Evolutionary conservation across 2,113 vertebrate genomes (phyloP).

Genomic region (Aptenodytes patagonicus): DNA sequence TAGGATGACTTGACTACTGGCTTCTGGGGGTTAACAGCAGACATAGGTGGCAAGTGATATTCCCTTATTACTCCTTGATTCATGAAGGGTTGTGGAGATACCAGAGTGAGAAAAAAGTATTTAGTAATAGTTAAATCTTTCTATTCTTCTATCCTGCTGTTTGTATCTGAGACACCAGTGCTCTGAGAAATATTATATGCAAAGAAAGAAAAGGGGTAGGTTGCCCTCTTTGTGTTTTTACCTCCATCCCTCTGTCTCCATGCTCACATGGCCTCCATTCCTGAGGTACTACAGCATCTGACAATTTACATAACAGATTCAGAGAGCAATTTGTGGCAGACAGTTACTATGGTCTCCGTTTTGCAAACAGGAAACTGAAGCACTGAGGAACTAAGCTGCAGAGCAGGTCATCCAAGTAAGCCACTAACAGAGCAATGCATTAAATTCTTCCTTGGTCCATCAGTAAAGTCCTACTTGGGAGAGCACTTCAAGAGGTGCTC

Average conservation of each 20-base stretch:
- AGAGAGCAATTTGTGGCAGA: background rate
- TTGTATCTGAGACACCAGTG: background rate
- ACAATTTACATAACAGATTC: background rate
- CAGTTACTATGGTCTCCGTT: background rate
- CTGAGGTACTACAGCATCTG: background rate
- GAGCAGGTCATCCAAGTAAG: background rate
- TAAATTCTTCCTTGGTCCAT: background rate
- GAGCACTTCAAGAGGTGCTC: background rate
- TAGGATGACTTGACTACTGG: background rate
- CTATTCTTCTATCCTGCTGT: background rate
- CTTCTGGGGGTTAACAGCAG: background rate
- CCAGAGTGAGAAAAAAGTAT: background rate
- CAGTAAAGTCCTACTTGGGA: background rate
- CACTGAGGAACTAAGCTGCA: background rate
- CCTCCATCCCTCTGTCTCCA: background rate
- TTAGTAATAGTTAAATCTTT: constrained; percentile 1
- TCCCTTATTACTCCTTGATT: constrained; percentile 27
- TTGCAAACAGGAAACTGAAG: constrained; percentile 12
- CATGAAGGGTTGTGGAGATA: constrained; percentile 9
- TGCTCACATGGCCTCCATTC: background rate
- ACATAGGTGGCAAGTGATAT: constrained; percentile 15
- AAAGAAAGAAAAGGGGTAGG: background rate
- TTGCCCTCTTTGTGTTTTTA: background rate
- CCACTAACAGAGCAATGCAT: background rate
- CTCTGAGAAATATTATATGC: background rate